These are phyloP conservation scores for Nysson spinosus DNA, from an alignment of 2,888 invertebrate genomes.

Conservation along the genomic window DNA sequence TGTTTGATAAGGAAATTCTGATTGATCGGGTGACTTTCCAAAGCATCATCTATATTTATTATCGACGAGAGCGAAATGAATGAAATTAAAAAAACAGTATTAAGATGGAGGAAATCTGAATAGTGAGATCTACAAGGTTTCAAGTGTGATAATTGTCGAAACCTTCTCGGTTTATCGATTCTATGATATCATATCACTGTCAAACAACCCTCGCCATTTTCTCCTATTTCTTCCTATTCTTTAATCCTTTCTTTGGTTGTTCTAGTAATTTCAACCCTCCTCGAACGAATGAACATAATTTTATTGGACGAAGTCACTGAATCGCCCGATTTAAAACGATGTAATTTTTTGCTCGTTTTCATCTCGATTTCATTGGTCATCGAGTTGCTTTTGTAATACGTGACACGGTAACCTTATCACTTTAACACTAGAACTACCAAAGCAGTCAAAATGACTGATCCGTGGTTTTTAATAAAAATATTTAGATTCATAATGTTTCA, in stretches of 20 bases:
- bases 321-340: not conserved
- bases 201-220: not conserved
- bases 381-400: too few relatives aligned
- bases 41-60: too few relatives aligned
- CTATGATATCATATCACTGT: constrained; percentile 14
- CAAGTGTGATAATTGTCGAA: not conserved
- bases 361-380: too few relatives aligned
- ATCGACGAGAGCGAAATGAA: too few relatives aligned
- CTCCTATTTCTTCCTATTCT: constrained; percentile 3
- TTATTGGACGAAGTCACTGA: constrained; percentile 3
- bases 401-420: too few relatives aligned
- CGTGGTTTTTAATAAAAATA: too few relatives aligned
- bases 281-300: constrained; percentile 7
- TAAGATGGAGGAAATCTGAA: not conserved
- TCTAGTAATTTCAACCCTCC: constrained; percentile 25
- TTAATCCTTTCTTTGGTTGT: constrained; percentile 21
- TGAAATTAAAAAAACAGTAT: not conserved
- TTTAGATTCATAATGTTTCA: too few relatives aligned
- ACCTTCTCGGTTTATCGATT: not conserved
- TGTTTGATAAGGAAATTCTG: too few relatives aligned
- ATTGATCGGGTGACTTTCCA: too few relatives aligned
- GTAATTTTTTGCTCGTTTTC: too few relatives aligned
- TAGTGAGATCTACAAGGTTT: not conserved
- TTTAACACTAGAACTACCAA: too few relatives aligned
- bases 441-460: too few relatives aligned